Percentiles rank a stretch among this genome's conserved stretches.
phyloP scores from a whole-genome alignment of 2,888 invertebrate species.

The Digitonthophagus gazella region DNA sequence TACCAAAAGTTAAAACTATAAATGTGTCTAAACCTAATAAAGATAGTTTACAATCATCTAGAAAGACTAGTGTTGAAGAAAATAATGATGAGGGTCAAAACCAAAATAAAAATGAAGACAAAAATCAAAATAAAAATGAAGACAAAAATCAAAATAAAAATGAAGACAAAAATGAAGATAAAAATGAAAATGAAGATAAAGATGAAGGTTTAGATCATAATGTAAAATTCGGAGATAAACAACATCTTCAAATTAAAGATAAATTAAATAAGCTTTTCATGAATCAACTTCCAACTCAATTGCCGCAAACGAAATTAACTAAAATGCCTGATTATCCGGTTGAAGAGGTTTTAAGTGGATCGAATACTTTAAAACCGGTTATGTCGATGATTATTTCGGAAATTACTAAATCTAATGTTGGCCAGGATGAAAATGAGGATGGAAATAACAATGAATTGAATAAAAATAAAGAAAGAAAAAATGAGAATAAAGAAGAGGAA shows the following conservation, averaged over 20 bases:
- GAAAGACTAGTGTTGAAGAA: background rate
- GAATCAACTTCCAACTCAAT: constrained; percentile 4
- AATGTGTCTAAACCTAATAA: background rate
- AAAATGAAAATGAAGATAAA: constrained; percentile 7
- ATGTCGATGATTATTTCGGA: constrained; percentile 24
- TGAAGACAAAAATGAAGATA: background rate
- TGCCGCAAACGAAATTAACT: constrained; percentile 26
- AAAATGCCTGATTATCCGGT: constrained; percentile 25
- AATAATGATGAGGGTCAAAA: constrained; percentile 5
- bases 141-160: too few relatives aligned
- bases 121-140: too few relatives aligned
- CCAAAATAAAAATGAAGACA: too few relatives aligned
- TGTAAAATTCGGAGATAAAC: constrained; percentile 31
- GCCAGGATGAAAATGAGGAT: background rate
- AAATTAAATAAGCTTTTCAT: constrained; percentile 29
- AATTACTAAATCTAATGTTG: constrained; percentile 9
- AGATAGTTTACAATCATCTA: background rate
- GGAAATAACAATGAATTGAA: background rate
- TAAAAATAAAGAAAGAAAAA: background rate
- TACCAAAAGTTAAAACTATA: constrained; percentile 8
- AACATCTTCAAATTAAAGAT: constrained; percentile 28
- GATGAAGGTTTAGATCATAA: constrained; percentile 27
- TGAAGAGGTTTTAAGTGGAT: background rate
- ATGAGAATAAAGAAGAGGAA: background rate
- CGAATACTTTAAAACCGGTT: constrained; percentile 12